Conservation (phyloP, 2,888 invertebrate species). For the Parapristionchus giblindavisi region DNA sequence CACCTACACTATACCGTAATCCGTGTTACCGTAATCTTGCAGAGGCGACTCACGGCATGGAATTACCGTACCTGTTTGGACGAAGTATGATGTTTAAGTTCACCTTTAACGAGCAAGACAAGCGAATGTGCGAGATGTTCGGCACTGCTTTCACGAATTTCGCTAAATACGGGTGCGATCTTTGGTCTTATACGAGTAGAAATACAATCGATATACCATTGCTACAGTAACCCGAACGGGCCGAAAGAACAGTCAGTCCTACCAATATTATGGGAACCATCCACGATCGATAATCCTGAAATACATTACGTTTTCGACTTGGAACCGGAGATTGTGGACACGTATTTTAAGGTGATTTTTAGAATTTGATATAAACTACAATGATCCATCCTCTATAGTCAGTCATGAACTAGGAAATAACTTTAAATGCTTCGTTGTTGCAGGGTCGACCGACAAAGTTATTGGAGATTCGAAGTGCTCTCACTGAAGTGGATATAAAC, state of each 20-base stretch:
- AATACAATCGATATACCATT: not conserved
- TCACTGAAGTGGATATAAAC: too few relatives aligned
- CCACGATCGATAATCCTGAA: conserved; percentile 44
- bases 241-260: conserved; percentile 24
- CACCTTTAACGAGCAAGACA: conserved; percentile 55
- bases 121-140: conserved; percentile 55
- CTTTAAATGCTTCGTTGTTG: not conserved
- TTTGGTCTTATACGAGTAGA: not conserved
- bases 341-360: conserved; percentile 27
- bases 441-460: conserved; percentile 26
- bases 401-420: too few relatives aligned
- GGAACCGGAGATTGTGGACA: conserved; percentile 39
- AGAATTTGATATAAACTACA: not conserved
- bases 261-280: conserved; percentile 41
- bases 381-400: not conserved
- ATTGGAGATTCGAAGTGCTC: conserved; percentile 1
- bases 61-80: conserved; percentile 61
- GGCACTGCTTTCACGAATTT: conserved; percentile 59
- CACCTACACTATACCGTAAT: not conserved
- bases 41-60: conserved; percentile 64
- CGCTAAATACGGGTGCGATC: conserved; percentile 58
- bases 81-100: conserved; percentile 58
- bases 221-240: conserved; percentile 48
- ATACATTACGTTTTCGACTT: conserved; percentile 40
- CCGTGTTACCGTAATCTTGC: not conserved